Base-by-base conservation (phyloP, 2,113 vertebrate species). In the Embiotoca jacksoni region DNA sequence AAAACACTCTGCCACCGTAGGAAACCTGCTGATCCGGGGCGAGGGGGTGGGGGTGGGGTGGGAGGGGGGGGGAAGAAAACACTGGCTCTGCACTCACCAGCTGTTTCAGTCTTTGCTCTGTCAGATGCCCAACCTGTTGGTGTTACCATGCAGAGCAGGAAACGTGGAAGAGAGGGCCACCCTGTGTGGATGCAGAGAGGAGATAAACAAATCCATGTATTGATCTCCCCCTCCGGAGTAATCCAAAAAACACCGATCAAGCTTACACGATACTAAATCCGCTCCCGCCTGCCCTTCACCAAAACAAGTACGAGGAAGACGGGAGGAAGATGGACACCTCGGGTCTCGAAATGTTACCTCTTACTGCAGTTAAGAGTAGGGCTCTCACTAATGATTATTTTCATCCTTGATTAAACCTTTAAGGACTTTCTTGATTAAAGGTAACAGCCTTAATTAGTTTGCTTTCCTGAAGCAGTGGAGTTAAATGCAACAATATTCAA, bases 151-250 rank as follows among this genome's bases (percentile, higher is more conserved):
- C 73, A 36, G 79, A 71, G 41, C 2, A 54, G 49, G 39, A 47
- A 35, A 72, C 10, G 36, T 33, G 55, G 75, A 71, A 32, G 32
- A 69, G 23, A 23, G 23, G 23, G 23, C 23, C 23, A 52, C 62
- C 39, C 4, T 49, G 71, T 16, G 46, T 41, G 71, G 74, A 80
- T 49, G 60, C 65, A 64, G 5, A n/a, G 62, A 61, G 36, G 61
- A 75, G 75, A 84, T 81, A 80, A 91, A 80, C 68, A 86, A 82
- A 92, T 92, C 88, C 47, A 91, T 89, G 83, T 81, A 90, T 86
- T 37, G 81, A 91, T 7, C 54, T 23, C 60, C 64, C 23, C 32
- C 66, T 77, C 65, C 53, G 53, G 73, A 80, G 81, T 82, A 70
- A 84, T 80, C 72, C 23, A 23, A 78, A 85, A 82, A 61, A 55